Evolutionary conservation across 2,113 vertebrate species (phyloP).

Genomic region (Hemichromis elongatus): DNA sequence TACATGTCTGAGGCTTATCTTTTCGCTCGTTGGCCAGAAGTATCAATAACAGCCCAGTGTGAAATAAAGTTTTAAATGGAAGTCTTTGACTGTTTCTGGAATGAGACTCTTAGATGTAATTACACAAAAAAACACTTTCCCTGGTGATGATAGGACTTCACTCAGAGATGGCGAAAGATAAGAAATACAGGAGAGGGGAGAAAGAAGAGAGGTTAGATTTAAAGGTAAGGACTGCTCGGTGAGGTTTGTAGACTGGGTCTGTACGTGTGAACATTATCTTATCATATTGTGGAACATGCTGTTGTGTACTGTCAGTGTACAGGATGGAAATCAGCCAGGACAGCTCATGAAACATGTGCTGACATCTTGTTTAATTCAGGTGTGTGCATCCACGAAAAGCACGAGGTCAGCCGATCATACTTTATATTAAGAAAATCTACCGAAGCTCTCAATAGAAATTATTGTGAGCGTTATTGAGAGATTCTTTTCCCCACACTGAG

Average conservation of each 20-base stretch:
- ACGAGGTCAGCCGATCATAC: background rate
- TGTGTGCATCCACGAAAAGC: background rate
- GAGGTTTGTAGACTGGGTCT: background rate
- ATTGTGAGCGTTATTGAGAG: background rate
- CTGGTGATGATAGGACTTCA: rapidly evolving
- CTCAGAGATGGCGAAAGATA: background rate
- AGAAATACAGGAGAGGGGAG: background rate
- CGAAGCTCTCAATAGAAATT: background rate
- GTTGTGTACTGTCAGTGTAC: rapidly evolving
- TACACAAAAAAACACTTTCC: background rate
- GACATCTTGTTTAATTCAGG: background rate
- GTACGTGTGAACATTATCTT: background rate
- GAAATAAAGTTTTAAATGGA: background rate
- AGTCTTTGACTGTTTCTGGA: background rate
- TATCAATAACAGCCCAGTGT: background rate
- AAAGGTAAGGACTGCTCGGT: background rate
- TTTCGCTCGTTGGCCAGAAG: background rate
- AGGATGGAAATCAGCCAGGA: background rate
- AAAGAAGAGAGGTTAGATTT: background rate
- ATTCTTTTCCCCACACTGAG: too few relatives aligned
- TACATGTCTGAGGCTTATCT: background rate
- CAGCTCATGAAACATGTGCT: background rate
- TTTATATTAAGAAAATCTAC: too few relatives aligned
- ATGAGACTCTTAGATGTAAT: background rate
- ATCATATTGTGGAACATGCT: background rate